phyloP scores from a whole-genome alignment of 2,113 vertebrate species.

The Menidia beryllina region DNA sequence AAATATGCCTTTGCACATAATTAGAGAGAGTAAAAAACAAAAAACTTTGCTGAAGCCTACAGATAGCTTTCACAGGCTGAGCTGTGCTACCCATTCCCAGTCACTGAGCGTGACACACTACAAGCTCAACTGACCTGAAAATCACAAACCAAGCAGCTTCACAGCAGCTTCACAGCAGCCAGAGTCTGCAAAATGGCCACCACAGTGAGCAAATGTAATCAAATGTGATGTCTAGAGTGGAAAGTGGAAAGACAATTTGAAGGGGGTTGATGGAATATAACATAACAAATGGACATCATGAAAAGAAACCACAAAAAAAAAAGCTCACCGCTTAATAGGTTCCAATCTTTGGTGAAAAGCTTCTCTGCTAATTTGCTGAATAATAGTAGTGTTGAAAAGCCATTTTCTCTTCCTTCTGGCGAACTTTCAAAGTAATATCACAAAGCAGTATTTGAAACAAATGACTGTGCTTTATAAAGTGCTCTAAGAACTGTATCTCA shows the following conservation, averaged over 20 bases:
- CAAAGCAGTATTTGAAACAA: constrained; percentile 15
- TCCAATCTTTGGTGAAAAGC: constrained; percentile 21
- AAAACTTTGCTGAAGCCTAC: constrained; percentile 16
- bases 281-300: constrained; percentile 6
- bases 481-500: neutral
- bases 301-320: constrained; percentile 4
- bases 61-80: constrained; percentile 29
- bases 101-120: constrained; percentile 57
- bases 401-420: constrained; percentile 25
- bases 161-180: constrained; percentile 42
- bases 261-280: constrained; percentile 22
- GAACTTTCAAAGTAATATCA: constrained; percentile 28
- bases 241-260: constrained; percentile 36
- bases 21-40: constrained; percentile 4
- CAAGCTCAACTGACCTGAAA: constrained; percentile 63
- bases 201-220: constrained; percentile 5
- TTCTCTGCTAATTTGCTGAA: constrained; percentile 54
- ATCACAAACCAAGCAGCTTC: constrained; percentile 48
- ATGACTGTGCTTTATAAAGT: constrained; percentile 13
- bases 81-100: constrained; percentile 36
- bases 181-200: constrained; percentile 60
- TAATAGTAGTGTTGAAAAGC: constrained; percentile 41
- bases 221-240: constrained; percentile 23
- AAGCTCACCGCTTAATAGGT: constrained; percentile 10
- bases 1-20: constrained; percentile 6